These are phyloP conservation scores for Scomber scombrus DNA, from an alignment of 2,113 vertebrate genomes.

Conservation along the genomic window DNA sequence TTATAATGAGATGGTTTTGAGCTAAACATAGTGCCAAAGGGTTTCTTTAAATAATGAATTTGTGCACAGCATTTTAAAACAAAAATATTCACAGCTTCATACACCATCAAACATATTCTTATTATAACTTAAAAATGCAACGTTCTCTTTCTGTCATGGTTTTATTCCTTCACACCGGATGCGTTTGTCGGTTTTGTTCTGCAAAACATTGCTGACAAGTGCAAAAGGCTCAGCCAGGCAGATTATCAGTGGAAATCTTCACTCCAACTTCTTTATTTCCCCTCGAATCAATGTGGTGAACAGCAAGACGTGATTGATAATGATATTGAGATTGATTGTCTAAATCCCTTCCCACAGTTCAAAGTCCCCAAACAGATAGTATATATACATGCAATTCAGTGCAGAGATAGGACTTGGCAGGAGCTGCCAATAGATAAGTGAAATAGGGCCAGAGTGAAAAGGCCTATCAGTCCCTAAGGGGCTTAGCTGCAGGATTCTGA, in stretches of 20 bases:
- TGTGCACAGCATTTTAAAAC: slow-evolving; percentile 29
- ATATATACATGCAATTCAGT: slow-evolving; percentile 85
- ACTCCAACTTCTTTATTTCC: slow-evolving; percentile 87
- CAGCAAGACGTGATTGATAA: slow-evolving; percentile 88
- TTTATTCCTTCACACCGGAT: slow-evolving; percentile 20
- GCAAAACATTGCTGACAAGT: slow-evolving; percentile 80
- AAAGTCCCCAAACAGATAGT: slow-evolving; percentile 87
- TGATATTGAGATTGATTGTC: slow-evolving; percentile 92
- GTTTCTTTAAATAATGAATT: slow-evolving; percentile 33
- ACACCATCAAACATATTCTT: slow-evolving; percentile 14
- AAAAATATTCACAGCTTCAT: slow-evolving; percentile 31
- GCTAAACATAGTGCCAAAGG: slow-evolving; percentile 33
- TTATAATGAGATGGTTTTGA: slow-evolving; percentile 57
- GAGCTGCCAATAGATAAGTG: slow-evolving; percentile 87
- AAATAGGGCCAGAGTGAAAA: slow-evolving; percentile 88
- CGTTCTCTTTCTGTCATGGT: slow-evolving; percentile 20
- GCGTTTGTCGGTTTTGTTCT: slow-evolving; percentile 61
- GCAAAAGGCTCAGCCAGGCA: slow-evolving; percentile 86
- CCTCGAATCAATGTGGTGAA: slow-evolving; percentile 87
- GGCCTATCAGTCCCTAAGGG: slow-evolving; percentile 83
- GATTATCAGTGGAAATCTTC: slow-evolving; percentile 92
- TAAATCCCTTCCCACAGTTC: slow-evolving; percentile 90
- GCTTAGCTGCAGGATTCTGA: slow-evolving; percentile 84
- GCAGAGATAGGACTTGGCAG: slow-evolving; percentile 82
- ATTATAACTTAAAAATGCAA: slow-evolving; percentile 2